Evolutionary conservation across 2,888 invertebrate species (phyloP), one percentile per base, ranked within the genome.

Genomic region (Archips crataeganus): DNA sequence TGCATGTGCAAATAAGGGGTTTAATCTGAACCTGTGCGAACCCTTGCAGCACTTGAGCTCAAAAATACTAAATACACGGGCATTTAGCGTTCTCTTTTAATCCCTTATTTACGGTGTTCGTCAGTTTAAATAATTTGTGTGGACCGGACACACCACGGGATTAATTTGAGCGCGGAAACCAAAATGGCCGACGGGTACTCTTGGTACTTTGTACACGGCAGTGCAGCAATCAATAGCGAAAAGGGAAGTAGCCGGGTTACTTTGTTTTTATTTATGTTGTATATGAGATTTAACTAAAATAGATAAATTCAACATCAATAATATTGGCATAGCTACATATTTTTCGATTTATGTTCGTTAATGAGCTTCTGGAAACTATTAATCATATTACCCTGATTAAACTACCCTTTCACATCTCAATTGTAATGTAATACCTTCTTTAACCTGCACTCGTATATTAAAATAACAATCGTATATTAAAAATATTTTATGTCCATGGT

Each of bases 121-220:
- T 87, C 88, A 86, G 86, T 86, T 81, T 88, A 90, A 91, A 92
- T 91, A 90, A 91, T 91, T 88, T 88, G 85, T 85, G 79, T 82
- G 84, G 79, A 75, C 78, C 87, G 87, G 86, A 89, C 91, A 88
- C 80, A 87, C 87, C 87, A 78, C 85, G 77, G 90, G 90, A 92
- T 92, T 91, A 91, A 89, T 91, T 88, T 82, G 82, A 88, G 84
- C 87, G 85, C 83, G 85, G 79, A 87, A 86, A 83, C 85, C 86
- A 89, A 87, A 90, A 90, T 89, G 87, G 89, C 81, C 79, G 84
- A 84, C 83, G 86, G 86, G 86, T 85, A 90, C 87, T 84, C 84
- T 80, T 76, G 64, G 73, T 77, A 77, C 76, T 78, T 74, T 70
- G 54, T 32, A 60, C 23, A 34, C 36, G 51, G 54, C 15, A 54